phyloP scores from a whole-genome alignment of 2,797 vertebrate species.

The Galago senegalensis region DNA sequence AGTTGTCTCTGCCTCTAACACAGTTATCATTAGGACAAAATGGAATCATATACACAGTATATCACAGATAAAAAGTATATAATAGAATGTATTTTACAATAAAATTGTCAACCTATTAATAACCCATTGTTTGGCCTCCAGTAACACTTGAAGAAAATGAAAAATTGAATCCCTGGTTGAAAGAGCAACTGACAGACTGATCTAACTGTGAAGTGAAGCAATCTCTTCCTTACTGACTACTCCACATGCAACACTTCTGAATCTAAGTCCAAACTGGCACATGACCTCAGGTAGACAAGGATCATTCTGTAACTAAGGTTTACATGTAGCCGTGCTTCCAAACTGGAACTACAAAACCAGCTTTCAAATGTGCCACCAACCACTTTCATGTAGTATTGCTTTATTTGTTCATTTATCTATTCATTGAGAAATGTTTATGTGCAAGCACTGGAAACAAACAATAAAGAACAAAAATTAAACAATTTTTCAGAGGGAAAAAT shows the following conservation, averaged over 20 bases:
- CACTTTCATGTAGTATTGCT: background rate
- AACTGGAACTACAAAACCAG: background rate
- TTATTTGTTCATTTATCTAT: background rate
- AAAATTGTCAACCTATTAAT: background rate
- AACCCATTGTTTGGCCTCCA: background rate
- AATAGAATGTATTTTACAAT: background rate
- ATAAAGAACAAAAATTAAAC: background rate
- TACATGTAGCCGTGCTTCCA: background rate
- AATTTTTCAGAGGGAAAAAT: background rate
- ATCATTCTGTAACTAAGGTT: background rate
- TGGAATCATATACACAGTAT: background rate
- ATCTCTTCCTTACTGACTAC: background rate
- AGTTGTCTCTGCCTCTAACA: background rate
- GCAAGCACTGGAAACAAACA: slow-evolving; percentile 6
- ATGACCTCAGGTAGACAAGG: background rate
- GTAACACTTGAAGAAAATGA: slow-evolving; percentile 16
- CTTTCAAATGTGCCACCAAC: background rate
- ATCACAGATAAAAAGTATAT: background rate
- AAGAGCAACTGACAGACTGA: background rate
- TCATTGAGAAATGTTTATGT: background rate
- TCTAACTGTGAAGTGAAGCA: background rate
- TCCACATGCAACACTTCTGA: background rate
- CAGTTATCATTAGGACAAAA: background rate
- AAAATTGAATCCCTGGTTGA: background rate
- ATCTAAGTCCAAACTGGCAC: background rate